Evolutionary conservation across 2,113 vertebrate species (phyloP).

Genomic region (Hemiprocne comata): DNA sequence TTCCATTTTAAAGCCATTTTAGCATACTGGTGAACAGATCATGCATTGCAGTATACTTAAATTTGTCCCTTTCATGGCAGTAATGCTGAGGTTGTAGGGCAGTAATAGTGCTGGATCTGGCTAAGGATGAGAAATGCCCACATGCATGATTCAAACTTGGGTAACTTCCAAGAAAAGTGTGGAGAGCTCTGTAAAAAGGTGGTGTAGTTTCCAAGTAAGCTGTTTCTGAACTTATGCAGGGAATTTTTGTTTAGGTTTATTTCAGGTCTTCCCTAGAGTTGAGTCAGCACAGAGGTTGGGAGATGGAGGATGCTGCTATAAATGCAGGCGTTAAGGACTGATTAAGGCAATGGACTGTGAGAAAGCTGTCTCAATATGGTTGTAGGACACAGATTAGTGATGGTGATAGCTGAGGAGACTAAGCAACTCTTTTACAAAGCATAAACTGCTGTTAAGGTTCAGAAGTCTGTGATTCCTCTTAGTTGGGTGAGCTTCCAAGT

Average conservation of each 20-base stretch:
- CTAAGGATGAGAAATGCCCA: neutral
- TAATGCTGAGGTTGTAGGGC: neutral
- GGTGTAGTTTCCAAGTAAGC: neutral
- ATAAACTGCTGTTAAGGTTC: neutral
- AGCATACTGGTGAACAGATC: neutral
- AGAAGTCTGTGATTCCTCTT: neutral
- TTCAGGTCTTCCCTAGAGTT: neutral
- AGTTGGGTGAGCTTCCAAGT: neutral
- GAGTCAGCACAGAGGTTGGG: neutral
- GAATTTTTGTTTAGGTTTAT: neutral
- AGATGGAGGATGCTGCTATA: neutral
- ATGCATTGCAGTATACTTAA: neutral
- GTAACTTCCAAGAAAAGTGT: neutral
- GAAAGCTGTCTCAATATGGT: neutral
- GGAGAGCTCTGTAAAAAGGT: neutral
- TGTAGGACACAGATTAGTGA: neutral
- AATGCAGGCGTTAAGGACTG: neutral
- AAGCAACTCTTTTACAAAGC: neutral
- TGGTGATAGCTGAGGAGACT: neutral
- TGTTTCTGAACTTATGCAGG: neutral
- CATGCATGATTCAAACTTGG: neutral
- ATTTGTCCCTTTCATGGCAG: neutral
- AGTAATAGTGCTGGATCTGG: neutral
- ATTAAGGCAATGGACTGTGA: neutral
- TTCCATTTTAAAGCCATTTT: neutral